Conservation (phyloP, 2,888 invertebrate genomes). For the Heliconius erato region DNA sequence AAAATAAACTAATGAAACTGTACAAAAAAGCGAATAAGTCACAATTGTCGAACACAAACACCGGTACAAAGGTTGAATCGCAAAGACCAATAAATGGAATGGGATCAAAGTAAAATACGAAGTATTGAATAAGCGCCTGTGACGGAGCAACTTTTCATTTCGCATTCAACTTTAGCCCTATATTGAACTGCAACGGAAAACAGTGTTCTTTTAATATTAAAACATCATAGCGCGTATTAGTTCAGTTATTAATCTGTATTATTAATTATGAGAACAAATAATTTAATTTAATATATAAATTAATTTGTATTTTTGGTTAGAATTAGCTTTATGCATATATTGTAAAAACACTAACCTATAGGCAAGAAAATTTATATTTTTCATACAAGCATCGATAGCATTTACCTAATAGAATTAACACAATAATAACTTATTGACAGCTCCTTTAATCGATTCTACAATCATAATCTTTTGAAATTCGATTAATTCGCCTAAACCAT, state of each 20-base stretch:
- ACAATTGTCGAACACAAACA: no score
- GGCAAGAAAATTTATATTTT: background rate
- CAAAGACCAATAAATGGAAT: no score
- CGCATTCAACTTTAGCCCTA: constrained; percentile 5
- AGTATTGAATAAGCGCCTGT: constrained; percentile 19
- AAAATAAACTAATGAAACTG: background rate
- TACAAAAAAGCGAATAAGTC: background rate
- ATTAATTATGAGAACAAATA: background rate
- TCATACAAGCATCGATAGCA: background rate
- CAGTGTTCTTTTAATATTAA: background rate
- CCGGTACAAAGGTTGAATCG: background rate
- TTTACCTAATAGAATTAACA: constrained; percentile 6
- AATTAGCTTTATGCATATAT: no score
- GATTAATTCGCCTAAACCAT: background rate
- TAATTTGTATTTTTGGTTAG: background rate
- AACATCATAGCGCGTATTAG: background rate
- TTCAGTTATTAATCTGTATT: background rate
- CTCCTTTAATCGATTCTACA: background rate
- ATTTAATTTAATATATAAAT: background rate
- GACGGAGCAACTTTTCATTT: constrained; percentile 21
- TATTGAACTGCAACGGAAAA: background rate
- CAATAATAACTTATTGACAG: background rate
- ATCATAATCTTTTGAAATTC: background rate
- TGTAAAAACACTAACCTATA: no score
- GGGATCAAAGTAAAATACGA: background rate